These are phyloP conservation scores for Steinernema khuongi DNA, from an alignment of 1,140 invertebrate species.

Conservation along the genomic window DNA sequence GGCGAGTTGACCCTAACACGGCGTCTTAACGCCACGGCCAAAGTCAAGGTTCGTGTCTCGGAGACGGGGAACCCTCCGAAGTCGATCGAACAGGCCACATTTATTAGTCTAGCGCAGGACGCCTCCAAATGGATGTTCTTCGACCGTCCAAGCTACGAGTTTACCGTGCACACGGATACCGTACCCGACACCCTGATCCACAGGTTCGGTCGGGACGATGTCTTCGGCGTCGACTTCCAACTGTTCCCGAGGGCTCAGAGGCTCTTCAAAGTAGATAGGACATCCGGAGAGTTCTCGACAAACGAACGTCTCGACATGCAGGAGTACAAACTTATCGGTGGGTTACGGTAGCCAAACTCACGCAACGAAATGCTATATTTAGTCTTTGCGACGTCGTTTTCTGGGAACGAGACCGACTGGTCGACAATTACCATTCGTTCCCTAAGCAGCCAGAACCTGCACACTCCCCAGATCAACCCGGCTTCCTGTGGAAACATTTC, in stretches of 20 bases:
- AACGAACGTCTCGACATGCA: not conserved
- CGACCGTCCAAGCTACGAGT: constrained; percentile 16
- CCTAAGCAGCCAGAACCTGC: not conserved
- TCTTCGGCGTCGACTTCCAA: not conserved
- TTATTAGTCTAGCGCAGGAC: constrained; percentile 10
- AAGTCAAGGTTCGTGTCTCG: constrained; percentile 18
- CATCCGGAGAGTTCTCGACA: not conserved
- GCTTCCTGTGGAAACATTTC: constrained; percentile 30
- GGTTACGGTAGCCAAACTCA: not conserved
- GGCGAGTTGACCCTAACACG: constrained; percentile 7
- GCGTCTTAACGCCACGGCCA: not conserved
- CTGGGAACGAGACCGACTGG: constrained; percentile 1
- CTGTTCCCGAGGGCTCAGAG: not conserved
- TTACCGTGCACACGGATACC: not conserved
- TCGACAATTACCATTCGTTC: not conserved
- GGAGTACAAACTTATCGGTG: constrained; percentile 5
- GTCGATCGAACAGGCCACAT: constrained; percentile 24
- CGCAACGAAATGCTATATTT: not conserved
- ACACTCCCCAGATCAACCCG: constrained; percentile 21
- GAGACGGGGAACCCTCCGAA: constrained; percentile 27
- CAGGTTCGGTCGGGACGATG: not conserved
- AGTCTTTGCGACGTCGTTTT: constrained; percentile 3
- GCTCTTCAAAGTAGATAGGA: not conserved
- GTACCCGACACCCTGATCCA: not conserved
- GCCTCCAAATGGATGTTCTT: constrained; percentile 28